A percentile compares a stretch with the other conserved stretches of the same genome.
These are phyloP conservation scores for Lepidocyrtoides sp. DNA, from an alignment of 2,888 invertebrate species.

Conservation along the genomic window DNA sequence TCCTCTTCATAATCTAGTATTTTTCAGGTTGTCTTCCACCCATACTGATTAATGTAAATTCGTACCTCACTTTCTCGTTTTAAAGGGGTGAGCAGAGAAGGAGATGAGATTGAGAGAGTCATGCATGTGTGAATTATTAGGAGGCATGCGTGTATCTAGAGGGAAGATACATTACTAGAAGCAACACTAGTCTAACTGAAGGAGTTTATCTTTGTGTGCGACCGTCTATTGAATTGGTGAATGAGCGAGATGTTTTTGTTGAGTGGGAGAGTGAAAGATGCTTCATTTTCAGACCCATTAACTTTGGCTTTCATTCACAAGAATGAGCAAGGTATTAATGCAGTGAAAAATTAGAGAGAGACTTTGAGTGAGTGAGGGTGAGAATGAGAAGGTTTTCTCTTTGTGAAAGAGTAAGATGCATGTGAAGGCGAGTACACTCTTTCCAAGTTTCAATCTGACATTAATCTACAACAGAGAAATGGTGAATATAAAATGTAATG, in stretches of 20 bases:
- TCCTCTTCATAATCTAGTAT: background rate
- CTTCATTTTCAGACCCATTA: slow-evolving; percentile 76
- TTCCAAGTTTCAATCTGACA: background rate
- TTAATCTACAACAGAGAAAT: background rate
- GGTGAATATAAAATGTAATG: background rate
- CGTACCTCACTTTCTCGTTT: slow-evolving; percentile 44
- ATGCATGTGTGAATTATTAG: slow-evolving; percentile 45
- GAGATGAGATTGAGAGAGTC: slow-evolving; percentile 48
- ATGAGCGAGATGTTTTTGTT: slow-evolving; percentile 58
- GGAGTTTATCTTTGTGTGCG: slow-evolving; percentile 36
- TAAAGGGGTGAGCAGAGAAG: background rate
- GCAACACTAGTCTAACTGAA: background rate
- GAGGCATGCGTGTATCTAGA: slow-evolving; percentile 18
- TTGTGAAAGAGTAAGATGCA: too few species aligned
- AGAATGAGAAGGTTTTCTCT: background rate
- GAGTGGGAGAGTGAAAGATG: slow-evolving; percentile 70
- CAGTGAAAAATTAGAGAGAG: background rate
- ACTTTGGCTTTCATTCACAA: slow-evolving; percentile 58
- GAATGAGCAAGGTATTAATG: slow-evolving; percentile 55
- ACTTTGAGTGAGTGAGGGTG: background rate
- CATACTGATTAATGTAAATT: slow-evolving; percentile 39
- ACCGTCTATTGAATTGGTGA: slow-evolving; percentile 27
- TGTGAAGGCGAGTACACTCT: too few species aligned
- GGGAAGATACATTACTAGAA: background rate
- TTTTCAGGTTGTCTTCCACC: background rate